A percentile compares a stretch with the other conserved stretches of the same genome.
Conservation (phyloP, 2,888 invertebrate species). For the Pterostichus niger region DNA sequence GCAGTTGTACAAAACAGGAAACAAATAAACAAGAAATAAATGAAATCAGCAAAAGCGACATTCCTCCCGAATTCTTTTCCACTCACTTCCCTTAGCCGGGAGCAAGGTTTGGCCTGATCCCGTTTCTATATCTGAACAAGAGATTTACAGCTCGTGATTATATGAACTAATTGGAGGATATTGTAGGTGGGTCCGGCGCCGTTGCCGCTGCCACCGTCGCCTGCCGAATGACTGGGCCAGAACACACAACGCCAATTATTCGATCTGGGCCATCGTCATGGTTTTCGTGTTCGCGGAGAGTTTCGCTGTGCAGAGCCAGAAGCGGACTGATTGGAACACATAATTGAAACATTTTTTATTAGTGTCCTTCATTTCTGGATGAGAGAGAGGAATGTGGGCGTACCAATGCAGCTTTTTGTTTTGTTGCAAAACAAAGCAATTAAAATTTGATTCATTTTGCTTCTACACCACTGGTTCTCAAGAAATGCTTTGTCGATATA, state of each 20-base stretch:
- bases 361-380: slow-evolving; percentile 57
- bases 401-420: background rate
- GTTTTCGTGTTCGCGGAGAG: slow-evolving; percentile 14
- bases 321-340: slow-evolving; percentile 60
- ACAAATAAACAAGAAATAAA: slow-evolving; percentile 48
- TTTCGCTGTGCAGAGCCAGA: background rate
- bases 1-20: slow-evolving; percentile 13
- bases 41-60: slow-evolving; percentile 44
- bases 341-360: slow-evolving; percentile 66
- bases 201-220: background rate
- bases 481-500: background rate
- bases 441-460: slow-evolving; percentile 31
- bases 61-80: slow-evolving; percentile 48
- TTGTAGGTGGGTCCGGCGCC: slow-evolving; percentile 58
- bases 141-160: slow-evolving; percentile 65
- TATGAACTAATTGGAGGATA: slow-evolving; percentile 65
- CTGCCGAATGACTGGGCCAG: slow-evolving; percentile 1
- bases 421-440: slow-evolving; percentile 7
- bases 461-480: background rate
- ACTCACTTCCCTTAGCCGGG: slow-evolving; percentile 27
- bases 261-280: slow-evolving; percentile 31
- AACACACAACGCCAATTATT: slow-evolving; percentile 52
- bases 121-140: slow-evolving; percentile 53
- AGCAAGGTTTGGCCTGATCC: slow-evolving; percentile 8
- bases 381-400: slow-evolving; percentile 44